Base-by-base conservation (phyloP, 2,113 vertebrate species). In the Grus americana region DNA sequence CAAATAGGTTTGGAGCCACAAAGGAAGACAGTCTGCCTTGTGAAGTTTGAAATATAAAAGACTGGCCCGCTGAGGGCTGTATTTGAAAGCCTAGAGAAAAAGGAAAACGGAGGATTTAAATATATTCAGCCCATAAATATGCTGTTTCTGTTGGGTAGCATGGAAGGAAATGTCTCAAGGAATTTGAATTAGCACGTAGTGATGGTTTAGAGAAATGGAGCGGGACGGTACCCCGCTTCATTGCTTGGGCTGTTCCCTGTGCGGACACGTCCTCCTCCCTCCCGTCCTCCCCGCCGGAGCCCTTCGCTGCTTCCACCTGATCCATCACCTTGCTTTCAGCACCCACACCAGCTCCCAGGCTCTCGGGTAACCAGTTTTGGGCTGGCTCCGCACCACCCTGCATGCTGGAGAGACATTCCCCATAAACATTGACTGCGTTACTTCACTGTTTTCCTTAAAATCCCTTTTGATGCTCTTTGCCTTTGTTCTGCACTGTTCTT, bases 41-140 rank as follows among this genome's bases (percentile, higher is more conserved):
- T 95, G 93, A 95, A 92, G 75, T 95, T 88, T 88, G 72, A 95
- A 90, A 94, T 93, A 63, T 42, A 86, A 93, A 94, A 96, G 63
- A 80, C 52, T 34, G 23, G 57, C 50, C 76, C 26, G 0, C n/a
- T 59, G 88, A 94, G 90, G 75, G 47, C 72, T 86, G 44, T 78
- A 46, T 83, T 92, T 92, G 88, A 95, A 96, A 90, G 44, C 63
- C 38, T 30, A 72, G 89, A 80, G 55, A 65, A 89, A 71, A 89
- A 44, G 65, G 36, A 79, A 88, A 79, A 57, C 74, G 66, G 80
- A 81, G 30, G 44, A 49, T 91, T 96, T 88, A 50, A 71, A 95
- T 78, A 29, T 66, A 88, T 83, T 90, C 88, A 54, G 49, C 30
- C 63, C 58, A 88, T 94, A 88, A 94, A 82, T 82, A 90, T 20